Base-by-base conservation (phyloP, 1,140 invertebrate species). In the Eciton burchellii region DNA sequence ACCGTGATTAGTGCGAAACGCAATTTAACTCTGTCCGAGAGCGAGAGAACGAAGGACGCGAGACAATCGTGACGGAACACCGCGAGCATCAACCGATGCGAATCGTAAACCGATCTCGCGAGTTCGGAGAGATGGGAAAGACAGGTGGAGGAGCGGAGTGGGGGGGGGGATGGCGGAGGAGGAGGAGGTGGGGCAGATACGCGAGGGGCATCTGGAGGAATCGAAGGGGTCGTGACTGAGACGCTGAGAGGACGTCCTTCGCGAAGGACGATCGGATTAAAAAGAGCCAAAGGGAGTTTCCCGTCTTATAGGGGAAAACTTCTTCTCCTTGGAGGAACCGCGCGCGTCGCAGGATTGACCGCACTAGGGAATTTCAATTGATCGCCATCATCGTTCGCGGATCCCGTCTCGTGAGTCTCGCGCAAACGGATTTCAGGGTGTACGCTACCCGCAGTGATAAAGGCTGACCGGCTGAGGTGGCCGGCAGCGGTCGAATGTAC, bases 11-110 rank as follows among this genome's bases (percentile, higher is more conserved):
- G n/a, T 68, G 56, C 57, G 65, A 86, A 86, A 86, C 56, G 68
- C 82, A 85, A 86, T 86, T 86, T 73, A 86, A 77, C 70, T 79
- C 49, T 16, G 65, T 79, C 63, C 56, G n/a, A n/a, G n/a, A 45
- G 29, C 21, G 62, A 79, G 65, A 76, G 65, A 24, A n/a, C 49
- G 74, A 79, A 79, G n/a, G n/a, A n/a, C n/a, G n/a, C n/a, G n/a
- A n/a, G n/a, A n/a, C n/a, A 79, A 79, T 79, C 49, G 56, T 70
- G 1, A 47, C 35, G 62, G 68, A 77, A 56, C 24, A 26, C 60
- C 45, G 45, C 63, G 21, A 79, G 68, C 68, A 68, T 79, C 45
- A 79, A 79, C 52, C 63, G 21, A 12, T 74, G 21, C 74, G 49
- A 54, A 24, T n/a, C n/a, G 16, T 56, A 68, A 56, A 79, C 68